Base-by-base conservation (phyloP, 2,113 vertebrate genomes). In the Steatornis caripensis region DNA sequence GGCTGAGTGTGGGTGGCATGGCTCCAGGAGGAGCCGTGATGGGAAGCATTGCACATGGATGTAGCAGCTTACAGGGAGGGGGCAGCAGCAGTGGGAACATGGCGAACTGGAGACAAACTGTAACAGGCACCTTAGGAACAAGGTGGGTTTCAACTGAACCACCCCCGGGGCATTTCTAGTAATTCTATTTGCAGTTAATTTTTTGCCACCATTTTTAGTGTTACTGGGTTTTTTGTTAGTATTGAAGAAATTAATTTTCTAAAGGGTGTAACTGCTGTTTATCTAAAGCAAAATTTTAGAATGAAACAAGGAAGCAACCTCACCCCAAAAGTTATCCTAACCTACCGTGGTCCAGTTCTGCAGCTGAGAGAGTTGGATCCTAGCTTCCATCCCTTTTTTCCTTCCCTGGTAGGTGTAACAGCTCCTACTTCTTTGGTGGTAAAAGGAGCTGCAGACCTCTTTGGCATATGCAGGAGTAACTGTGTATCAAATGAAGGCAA, bases 1-100 rank as follows among this genome's bases (percentile, higher is more conserved):
- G 89, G 77, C 91, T 93, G 87, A 76, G 39, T 69, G 91, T 96
- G 91, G 89, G 94, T 95, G 86, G 61, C 84, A 72, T 60, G 80
- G 84, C 91, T 97, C 69, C 76, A 81, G 91, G 84, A 89, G 84
- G 46, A 95, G 55, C 87, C 2, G 2, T 82, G 86, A 69, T 64
- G 80, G 53, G 74, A 95, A 94, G 70, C 70, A 24, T 75, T 0
- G 2, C 91, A 79, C 93, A 57, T 82, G 89, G 93, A 89, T 91
- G 65, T 75, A 72, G 87, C 89, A 79, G 77, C 36, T 87, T 82
- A 55, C 45, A 82, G 84, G 87, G 91, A 89, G 93, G 84, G 65
- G 91, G 61, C 87, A 96, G 77, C 84, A 94, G 4, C 77, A 91
- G 69, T 1, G 2, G 72, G 89, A 96, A 82, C 61, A 84, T 57